Evolutionary conservation across 2,113 vertebrate species (phyloP).

Genomic region (Gorilla gorilla): DNA sequence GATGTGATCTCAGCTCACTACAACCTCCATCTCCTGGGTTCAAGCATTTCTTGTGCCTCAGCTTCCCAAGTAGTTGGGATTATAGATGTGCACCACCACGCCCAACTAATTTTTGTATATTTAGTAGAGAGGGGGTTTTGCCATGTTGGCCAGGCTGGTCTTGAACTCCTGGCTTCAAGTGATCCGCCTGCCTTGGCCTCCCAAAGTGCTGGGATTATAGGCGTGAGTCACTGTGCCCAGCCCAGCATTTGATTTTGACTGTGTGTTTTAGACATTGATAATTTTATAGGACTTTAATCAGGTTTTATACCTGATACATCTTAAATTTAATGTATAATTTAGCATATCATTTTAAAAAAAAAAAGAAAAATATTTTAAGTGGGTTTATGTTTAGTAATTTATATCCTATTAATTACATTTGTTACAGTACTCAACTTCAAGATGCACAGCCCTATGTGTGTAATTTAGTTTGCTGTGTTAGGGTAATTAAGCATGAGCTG

Average conservation of each 20-base stretch:
- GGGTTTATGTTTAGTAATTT: not conserved
- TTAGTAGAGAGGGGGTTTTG: no score
- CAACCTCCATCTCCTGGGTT: no score
- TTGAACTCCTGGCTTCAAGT: no score
- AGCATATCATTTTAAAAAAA: slow-evolving; percentile 6
- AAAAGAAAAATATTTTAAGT: not conserved
- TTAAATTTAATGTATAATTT: slow-evolving; percentile 14
- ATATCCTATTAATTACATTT: slow-evolving; percentile 38
- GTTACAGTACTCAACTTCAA: not conserved
- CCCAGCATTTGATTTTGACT: not conserved
- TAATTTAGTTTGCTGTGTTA: slow-evolving; percentile 31
- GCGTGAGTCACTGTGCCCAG: no score
- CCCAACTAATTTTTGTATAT: no score
- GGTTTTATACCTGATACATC: not conserved
- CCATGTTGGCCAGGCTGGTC: no score
- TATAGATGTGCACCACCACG: no score
- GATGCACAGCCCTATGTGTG: not conserved
- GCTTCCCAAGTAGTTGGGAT: no score
- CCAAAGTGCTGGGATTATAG: no score
- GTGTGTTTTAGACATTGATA: not conserved
- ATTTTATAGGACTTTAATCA: not conserved
- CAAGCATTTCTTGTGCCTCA: no score
- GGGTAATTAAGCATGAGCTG: not conserved
- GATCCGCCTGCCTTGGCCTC: no score
- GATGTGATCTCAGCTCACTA: no score